Evolutionary conservation across 1,140 invertebrate genomes (phyloP).

Genomic region (Euura saliciscinereae): DNA sequence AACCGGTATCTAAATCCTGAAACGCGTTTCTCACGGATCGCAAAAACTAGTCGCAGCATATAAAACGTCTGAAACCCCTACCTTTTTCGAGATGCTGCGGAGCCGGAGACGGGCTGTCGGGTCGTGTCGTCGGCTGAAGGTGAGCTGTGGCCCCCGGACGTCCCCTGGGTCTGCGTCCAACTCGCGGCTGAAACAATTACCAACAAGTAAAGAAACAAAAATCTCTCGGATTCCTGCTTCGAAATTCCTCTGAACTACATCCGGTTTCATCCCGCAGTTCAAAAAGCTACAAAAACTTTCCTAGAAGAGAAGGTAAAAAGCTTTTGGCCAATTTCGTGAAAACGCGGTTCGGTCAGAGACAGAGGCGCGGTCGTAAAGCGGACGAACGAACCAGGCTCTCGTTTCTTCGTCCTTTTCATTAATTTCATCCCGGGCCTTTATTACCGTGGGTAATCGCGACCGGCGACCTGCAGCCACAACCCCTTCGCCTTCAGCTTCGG

Average conservation of each 20-base stretch:
- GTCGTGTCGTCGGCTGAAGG: conserved; percentile 43
- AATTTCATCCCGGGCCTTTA: conserved; percentile 43
- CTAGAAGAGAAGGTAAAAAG: no score
- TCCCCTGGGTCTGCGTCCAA: conserved; percentile 52
- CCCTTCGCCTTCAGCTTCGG: background rate
- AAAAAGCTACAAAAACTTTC: no score
- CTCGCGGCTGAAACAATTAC: conserved; percentile 46
- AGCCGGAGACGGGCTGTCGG: conserved; percentile 45
- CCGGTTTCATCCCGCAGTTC: background rate
- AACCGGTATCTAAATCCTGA: background rate
- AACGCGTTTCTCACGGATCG: background rate
- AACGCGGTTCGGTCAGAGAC: no score
- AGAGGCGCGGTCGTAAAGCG: background rate
- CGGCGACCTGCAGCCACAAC: background rate
- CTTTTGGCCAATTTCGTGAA: no score
- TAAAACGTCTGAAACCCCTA: conserved; percentile 22
- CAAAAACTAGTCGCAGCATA: no score
- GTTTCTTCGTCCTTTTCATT: background rate
- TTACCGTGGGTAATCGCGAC: conserved; percentile 45
- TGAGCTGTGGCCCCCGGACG: conserved; percentile 51
- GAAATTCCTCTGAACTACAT: no score
- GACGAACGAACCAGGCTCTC: background rate
- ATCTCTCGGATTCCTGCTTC: no score
- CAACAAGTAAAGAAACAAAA: conserved; percentile 13
- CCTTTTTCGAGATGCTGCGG: conserved; percentile 56